Evolutionary conservation across 2,888 invertebrate genomes (phyloP).

Genomic region (Cataglyphis cursor): DNA sequence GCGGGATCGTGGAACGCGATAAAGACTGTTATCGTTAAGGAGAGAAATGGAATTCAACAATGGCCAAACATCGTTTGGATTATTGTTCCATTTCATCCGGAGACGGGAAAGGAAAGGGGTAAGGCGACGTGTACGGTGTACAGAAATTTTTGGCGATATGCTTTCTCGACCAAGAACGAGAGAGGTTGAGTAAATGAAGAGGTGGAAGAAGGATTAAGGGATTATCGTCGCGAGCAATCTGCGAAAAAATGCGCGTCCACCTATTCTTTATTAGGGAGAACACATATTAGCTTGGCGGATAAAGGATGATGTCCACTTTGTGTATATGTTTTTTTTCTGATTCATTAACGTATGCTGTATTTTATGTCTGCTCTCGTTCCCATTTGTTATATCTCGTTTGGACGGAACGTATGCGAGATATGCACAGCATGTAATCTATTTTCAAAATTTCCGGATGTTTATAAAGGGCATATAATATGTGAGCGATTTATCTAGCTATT

Average conservation of each 20-base stretch:
- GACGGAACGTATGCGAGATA: conserved; percentile 10
- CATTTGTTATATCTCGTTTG: conserved; percentile 43
- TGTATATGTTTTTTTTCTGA: conserved; percentile 53
- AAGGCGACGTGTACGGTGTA: conserved; percentile 13
- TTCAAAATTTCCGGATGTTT: conserved; percentile 35
- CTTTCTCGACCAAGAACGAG: too few relatives aligned
- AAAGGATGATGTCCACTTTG: conserved; percentile 31
- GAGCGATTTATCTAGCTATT: conserved; percentile 20
- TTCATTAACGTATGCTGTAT: conserved; percentile 57
- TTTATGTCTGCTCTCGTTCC: conserved; percentile 26
- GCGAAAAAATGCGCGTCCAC: conserved; percentile 64
- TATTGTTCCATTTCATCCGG: conserved; percentile 21
- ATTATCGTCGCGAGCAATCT: conserved; percentile 73
- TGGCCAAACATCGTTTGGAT: conserved; percentile 8
- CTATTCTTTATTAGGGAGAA: conserved; percentile 63
- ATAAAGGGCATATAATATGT: conserved; percentile 46
- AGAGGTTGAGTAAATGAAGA: conserved; percentile 30
- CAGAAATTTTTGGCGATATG: conserved; percentile 21
- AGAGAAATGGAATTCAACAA: conserved; percentile 22
- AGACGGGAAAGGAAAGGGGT: not conserved
- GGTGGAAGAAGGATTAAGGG: conserved; percentile 66
- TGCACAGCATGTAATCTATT: conserved; percentile 27
- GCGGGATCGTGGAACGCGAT: conserved; percentile 5
- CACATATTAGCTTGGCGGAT: conserved; percentile 53
- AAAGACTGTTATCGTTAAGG: not conserved